Evolutionary conservation across 1,140 invertebrate genomes (phyloP), one percentile per base, ranked within the genome.

Genomic region (Micrasema minimum): DNA sequence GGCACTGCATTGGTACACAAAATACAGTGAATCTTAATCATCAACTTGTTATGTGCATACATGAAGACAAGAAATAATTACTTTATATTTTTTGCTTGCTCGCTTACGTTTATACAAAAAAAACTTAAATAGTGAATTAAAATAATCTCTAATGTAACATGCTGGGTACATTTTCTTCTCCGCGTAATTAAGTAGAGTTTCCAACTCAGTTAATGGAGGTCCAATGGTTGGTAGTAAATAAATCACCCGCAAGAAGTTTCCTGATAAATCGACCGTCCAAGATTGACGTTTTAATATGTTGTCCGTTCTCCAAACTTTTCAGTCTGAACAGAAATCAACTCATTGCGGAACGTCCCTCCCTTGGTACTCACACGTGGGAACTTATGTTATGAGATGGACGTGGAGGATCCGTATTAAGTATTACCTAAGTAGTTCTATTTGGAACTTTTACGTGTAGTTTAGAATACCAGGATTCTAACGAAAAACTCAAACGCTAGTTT

Each of bases 201-300:
- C 22, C 1, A 23, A 12, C 10, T 7, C 11, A 48, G 3, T 51
- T 10, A 51, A n/a, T n/a, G n/a, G n/a, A n/a, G n/a, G n/a, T n/a
- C n/a, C n/a, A n/a, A n/a, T n/a, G n/a, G n/a, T n/a, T n/a, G 14
- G 4, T 5, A 16, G 31, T 57, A 57, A 57, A 57, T 57, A 57
- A 57, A 57, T 14, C 53, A 57, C 53, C 53, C 23, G 6, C 10
- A 9, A 14, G n/a, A 57, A 38, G 23, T 37, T 57, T 14, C 31
- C 20, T 57, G 53, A 57, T 57, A 57, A 57, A 57, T 57, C 14
- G 53, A 16, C 31, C 53, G 1, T 51, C 26, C 31, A 18, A 1
- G 23, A 57, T 35, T 57, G 53, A 57, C 53, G 5, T 38, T 57
- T 37, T 57, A 57, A 57, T 57, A 57, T 57, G 53, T 57, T n/a